Percentiles rank a stretch among this genome's conserved stretches.
Evolutionary conservation across 2,113 vertebrate genomes (phyloP).

Genomic region (Mus pahari): DNA sequence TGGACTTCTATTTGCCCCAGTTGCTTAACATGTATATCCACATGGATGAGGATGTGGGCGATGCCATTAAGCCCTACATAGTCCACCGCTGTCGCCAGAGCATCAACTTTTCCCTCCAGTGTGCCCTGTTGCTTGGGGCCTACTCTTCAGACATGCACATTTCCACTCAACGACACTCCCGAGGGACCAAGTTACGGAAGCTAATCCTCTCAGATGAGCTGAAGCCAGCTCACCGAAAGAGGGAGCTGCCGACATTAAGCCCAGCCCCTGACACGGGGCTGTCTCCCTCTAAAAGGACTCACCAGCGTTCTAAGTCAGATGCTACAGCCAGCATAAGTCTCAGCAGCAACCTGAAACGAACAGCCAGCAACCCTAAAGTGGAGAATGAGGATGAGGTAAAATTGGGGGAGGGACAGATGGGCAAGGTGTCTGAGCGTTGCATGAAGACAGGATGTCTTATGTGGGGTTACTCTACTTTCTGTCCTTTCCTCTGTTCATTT

Average conservation of each 20-base stretch:
- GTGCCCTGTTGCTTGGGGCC: conserved; percentile 95
- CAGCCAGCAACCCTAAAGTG: conserved; percentile 97
- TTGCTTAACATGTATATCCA: conserved; percentile 99
- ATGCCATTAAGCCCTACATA: conserved; percentile 97
- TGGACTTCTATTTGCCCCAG: conserved; percentile 97
- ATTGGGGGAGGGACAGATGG: neutral
- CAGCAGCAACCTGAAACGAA: conserved; percentile 96
- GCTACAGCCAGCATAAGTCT: conserved; percentile 95
- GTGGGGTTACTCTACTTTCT: conserved; percentile 9
- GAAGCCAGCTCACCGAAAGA: conserved; percentile 90
- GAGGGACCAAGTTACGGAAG: conserved; percentile 94
- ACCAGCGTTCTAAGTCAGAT: conserved; percentile 98
- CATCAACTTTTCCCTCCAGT: conserved; percentile 95
- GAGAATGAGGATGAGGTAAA: conserved; percentile 96
- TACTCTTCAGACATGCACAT: conserved; percentile 99
- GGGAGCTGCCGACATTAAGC: conserved; percentile 85
- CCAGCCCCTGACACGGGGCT: conserved; percentile 86
- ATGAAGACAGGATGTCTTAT: conserved; percentile 45
- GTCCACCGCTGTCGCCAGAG: conserved; percentile 98
- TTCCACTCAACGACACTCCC: conserved; percentile 95
- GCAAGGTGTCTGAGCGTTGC: neutral
- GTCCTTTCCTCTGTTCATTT: conserved; percentile 70
- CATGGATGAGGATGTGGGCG: conserved; percentile 97
- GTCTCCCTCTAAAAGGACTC: conserved; percentile 96
- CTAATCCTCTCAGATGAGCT: conserved; percentile 97